A percentile compares a stretch with the other conserved stretches of the same genome.
Conservation (phyloP, 2,888 invertebrate species). For the Acronicta aceris region DNA sequence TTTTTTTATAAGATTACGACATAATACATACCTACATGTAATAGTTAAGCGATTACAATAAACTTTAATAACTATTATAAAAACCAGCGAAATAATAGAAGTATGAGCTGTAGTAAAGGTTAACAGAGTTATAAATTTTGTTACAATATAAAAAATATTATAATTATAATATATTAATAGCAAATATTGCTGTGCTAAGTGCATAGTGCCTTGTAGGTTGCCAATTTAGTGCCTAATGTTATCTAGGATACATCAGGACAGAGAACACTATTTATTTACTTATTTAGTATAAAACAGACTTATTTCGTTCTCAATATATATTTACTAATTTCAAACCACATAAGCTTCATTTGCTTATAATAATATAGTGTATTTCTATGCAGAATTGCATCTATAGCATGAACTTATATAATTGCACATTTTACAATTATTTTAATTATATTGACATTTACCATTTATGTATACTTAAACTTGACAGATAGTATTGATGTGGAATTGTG, state of each 20-base stretch:
- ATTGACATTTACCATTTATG: no score
- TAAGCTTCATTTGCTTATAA: constrained; percentile 42
- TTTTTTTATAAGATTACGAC: constrained; percentile 9
- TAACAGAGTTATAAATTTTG: constrained; percentile 65
- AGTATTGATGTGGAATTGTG: constrained; percentile 61
- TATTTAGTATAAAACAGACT: constrained; percentile 46
- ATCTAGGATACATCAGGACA: constrained; percentile 71
- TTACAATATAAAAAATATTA: constrained; percentile 68
- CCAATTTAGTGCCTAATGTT: constrained; percentile 90
- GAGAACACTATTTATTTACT: constrained; percentile 66
- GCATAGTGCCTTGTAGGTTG: constrained; percentile 90
- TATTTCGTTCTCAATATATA: constrained; percentile 30
- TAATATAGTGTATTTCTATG: constrained; percentile 21
- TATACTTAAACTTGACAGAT: constrained; percentile 32
- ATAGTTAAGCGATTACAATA: constrained; percentile 20
- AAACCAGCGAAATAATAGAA: constrained; percentile 44
- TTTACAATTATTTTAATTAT: no score
- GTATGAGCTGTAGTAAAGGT: constrained; percentile 59
- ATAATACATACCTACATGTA: neutral
- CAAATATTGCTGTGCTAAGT: constrained; percentile 87
- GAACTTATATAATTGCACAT: constrained; percentile 25
- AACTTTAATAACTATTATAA: constrained; percentile 20
- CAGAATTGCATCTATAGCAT: constrained; percentile 18
- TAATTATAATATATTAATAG: constrained; percentile 70
- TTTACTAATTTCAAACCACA: constrained; percentile 32